A percentile compares a stretch with the other conserved stretches of the same genome.
phyloP scores from a whole-genome alignment of 2,888 invertebrate genomes.

The Dorcus parallelipipedus region DNA sequence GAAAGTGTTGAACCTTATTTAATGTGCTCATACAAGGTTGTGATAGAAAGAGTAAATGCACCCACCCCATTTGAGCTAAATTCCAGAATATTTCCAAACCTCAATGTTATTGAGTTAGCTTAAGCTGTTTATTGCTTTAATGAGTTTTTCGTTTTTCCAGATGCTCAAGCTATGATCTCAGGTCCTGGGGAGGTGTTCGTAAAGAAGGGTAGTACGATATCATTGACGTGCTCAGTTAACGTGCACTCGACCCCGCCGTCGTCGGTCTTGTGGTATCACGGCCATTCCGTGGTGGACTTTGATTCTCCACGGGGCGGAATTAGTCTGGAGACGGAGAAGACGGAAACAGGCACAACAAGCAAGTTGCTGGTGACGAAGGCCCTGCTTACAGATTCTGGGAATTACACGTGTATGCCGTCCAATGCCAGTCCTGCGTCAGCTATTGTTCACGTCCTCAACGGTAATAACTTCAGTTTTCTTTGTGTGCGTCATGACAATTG shows the following conservation, averaged over 20 bases:
- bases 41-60: too few relatives aligned
- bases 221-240: slow-evolving; percentile 83
- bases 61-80: too few relatives aligned
- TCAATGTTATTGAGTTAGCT: too few relatives aligned
- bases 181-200: slow-evolving; percentile 85
- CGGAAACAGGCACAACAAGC: slow-evolving; percentile 78
- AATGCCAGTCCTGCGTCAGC: slow-evolving; percentile 80
- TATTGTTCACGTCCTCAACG: slow-evolving; percentile 81
- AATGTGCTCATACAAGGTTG: too few relatives aligned
- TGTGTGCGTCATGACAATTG: too few relatives aligned
- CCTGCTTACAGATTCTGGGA: slow-evolving; percentile 78
- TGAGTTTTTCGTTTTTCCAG: slow-evolving; percentile 48
- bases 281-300: slow-evolving; percentile 76
- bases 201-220: slow-evolving; percentile 87
- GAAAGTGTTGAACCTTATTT: too few relatives aligned
- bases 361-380: slow-evolving; percentile 81
- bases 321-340: slow-evolving; percentile 82
- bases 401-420: slow-evolving; percentile 86
- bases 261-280: slow-evolving; percentile 84
- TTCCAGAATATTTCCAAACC: too few relatives aligned
- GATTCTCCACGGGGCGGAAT: slow-evolving; percentile 82
- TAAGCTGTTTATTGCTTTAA: too few relatives aligned
- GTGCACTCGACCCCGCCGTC: slow-evolving; percentile 76
- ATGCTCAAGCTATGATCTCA: slow-evolving; percentile 81
- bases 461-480: slow-evolving; percentile 48